These are phyloP conservation scores for Trematocara macrostoma DNA, from an alignment of 2,113 vertebrate species.

Conservation along the genomic window DNA sequence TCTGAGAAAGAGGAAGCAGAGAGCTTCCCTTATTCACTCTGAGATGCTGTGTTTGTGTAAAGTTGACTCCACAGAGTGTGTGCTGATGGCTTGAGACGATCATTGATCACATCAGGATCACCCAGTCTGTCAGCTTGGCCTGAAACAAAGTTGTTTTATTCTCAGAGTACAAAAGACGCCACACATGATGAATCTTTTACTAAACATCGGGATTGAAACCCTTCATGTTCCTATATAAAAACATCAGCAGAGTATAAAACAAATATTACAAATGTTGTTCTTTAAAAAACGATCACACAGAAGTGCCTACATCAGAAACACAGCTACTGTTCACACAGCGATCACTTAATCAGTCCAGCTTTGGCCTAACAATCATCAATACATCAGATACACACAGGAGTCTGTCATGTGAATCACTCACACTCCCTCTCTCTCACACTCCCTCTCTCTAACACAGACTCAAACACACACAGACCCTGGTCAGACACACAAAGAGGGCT, in stretches of 20 bases:
- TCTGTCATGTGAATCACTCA: neutral
- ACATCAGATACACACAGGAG: neutral
- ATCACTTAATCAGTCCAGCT: neutral
- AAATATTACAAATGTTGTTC: slow-evolving; percentile 18
- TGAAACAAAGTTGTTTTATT: neutral
- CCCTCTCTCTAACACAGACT: neutral
- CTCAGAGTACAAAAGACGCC: neutral
- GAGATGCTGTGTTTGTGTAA: neutral
- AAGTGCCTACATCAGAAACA: slow-evolving; percentile 23
- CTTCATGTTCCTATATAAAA: slow-evolving; percentile 42
- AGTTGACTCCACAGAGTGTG: neutral
- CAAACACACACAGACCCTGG: neutral
- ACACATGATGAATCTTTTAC: slow-evolving; percentile 1
- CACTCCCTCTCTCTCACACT: accelerated
- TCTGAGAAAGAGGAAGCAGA: neutral
- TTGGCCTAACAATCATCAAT: slow-evolving; percentile 28
- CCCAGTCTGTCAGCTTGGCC: neutral
- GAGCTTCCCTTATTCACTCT: neutral
- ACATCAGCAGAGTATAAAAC: slow-evolving; percentile 46
- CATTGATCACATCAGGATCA: neutral
- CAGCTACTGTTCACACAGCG: neutral
- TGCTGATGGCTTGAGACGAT: neutral
- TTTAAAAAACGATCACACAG: neutral
- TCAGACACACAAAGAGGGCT: neutral
- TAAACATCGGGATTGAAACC: slow-evolving; percentile 1